Conservation (phyloP, 2,888 invertebrate species). For the Pristionchus japonicus region DNA sequence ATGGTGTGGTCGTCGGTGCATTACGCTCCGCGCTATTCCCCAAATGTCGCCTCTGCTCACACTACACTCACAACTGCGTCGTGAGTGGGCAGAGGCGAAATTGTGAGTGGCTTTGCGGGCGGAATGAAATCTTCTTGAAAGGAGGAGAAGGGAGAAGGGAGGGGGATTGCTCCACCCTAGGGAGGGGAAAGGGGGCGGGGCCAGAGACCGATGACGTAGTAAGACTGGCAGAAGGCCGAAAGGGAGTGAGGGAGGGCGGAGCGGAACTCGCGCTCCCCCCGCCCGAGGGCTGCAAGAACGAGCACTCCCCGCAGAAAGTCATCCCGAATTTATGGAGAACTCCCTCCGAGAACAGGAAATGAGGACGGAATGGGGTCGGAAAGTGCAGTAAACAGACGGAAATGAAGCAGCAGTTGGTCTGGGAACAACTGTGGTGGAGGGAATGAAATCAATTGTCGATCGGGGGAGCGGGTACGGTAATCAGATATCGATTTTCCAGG, state of each 20-base stretch:
- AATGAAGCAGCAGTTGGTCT: background rate
- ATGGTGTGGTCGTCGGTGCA: background rate
- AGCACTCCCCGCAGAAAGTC: background rate
- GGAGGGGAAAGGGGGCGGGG: conserved; percentile 28
- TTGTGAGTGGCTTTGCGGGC: conserved; percentile 1
- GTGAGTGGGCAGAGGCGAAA: conserved; percentile 17
- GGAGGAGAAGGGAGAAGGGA: no score
- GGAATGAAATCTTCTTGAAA: conserved; percentile 36
- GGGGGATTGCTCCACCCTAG: conserved; percentile 7
- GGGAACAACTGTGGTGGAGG: background rate
- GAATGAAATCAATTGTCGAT: conserved; percentile 22
- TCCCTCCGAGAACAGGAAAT: background rate
- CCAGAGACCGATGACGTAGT: conserved; percentile 5
- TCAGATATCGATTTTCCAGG: conserved; percentile 74
- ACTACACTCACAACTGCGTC: background rate
- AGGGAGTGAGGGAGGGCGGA: conserved; percentile 4
- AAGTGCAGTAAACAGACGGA: background rate
- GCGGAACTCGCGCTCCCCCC: conserved; percentile 8
- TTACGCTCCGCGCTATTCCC: background rate
- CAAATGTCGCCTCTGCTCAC: background rate
- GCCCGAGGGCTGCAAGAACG: background rate
- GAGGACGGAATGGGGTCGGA: background rate
- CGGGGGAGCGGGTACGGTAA: background rate
- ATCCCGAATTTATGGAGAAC: conserved; percentile 24
- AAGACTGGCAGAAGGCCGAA: background rate